A percentile compares a stretch with the other conserved stretches of the same genome.
Conservation (phyloP, 2,888 invertebrate genomes). For the Incurvaria masculella region DNA sequence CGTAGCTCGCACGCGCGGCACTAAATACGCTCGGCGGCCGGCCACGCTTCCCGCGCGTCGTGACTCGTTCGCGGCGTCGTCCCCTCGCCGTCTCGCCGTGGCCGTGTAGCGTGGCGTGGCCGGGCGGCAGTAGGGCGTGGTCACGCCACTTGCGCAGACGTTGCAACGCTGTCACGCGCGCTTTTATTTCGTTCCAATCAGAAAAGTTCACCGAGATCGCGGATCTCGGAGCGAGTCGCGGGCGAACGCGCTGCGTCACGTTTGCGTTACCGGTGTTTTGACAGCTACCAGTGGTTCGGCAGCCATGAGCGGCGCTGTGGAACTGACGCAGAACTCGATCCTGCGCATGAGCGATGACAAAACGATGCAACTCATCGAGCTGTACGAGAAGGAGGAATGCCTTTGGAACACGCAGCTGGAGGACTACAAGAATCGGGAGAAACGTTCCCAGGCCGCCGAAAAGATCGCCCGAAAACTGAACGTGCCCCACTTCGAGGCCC, state of each 20-base stretch:
- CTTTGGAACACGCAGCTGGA: slow-evolving; percentile 26
- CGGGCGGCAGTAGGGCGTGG: slow-evolving; percentile 10
- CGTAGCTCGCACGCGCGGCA: too few species aligned
- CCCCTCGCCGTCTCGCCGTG: background rate
- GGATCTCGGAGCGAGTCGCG: too few species aligned
- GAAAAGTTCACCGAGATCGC: too few species aligned
- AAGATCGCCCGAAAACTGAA: slow-evolving; percentile 26
- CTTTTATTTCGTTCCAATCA: too few species aligned
- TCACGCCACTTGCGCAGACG: slow-evolving; percentile 4
- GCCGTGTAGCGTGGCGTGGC: background rate
- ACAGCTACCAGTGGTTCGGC: too few species aligned
- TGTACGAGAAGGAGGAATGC: slow-evolving; percentile 26
- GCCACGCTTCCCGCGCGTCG: background rate
- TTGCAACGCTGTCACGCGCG: background rate
- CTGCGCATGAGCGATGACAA: slow-evolving; percentile 20
- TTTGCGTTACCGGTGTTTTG: too few species aligned
- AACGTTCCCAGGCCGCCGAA: slow-evolving; percentile 20
- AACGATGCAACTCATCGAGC: slow-evolving; percentile 22
- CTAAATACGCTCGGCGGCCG: background rate
- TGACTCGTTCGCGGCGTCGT: background rate
- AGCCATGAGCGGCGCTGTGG: background rate
- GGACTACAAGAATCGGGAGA: slow-evolving; percentile 23
- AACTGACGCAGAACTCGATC: slow-evolving; percentile 12
- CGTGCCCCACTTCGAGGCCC: slow-evolving; percentile 25
- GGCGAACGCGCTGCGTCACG: too few species aligned